A percentile compares a stretch with the other conserved stretches of the same genome.
phyloP scores from a whole-genome alignment of 1,140 invertebrate genomes.

The Campoletis sonorensis region DNA sequence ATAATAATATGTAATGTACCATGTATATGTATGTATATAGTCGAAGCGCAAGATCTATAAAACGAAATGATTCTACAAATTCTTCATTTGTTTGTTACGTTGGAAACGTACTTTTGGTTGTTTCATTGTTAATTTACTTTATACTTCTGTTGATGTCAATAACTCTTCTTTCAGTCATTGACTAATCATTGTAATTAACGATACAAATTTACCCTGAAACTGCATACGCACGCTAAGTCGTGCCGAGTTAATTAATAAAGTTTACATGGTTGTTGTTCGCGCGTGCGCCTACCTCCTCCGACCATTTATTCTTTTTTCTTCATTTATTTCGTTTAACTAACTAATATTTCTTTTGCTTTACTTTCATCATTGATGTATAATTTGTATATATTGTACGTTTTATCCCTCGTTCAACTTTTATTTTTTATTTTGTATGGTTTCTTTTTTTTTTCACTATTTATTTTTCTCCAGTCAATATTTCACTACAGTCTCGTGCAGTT shows the following conservation, averaged over 20 bases:
- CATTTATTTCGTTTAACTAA: conserved; percentile 2
- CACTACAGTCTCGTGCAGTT: neutral
- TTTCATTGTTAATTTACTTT: neutral
- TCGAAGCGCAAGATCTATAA: conserved; percentile 31
- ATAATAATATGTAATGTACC: conserved; percentile 25
- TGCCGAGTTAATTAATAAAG: conserved; percentile 20
- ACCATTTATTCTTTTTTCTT: neutral
- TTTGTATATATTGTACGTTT: conserved; percentile 43
- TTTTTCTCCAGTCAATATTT: neutral
- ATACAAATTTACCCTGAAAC: conserved; percentile 32
- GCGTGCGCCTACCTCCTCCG: neutral
- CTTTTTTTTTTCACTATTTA: neutral
- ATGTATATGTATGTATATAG: conserved; percentile 30
- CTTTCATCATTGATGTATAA: conserved; percentile 42
- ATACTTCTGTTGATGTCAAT: neutral
- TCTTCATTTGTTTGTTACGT: neutral
- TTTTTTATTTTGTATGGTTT: no score
- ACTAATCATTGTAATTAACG: conserved; percentile 14
- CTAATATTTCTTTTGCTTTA: conserved; percentile 37
- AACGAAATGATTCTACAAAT: conserved; percentile 14
- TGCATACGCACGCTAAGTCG: conserved; percentile 13
- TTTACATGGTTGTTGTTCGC: neutral
- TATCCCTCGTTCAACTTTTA: neutral
- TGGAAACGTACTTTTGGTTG: neutral
- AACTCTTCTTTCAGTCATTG: neutral